Evolutionary conservation across 2,113 vertebrate species (phyloP).

Genomic region (Podocnemis expansa): DNA sequence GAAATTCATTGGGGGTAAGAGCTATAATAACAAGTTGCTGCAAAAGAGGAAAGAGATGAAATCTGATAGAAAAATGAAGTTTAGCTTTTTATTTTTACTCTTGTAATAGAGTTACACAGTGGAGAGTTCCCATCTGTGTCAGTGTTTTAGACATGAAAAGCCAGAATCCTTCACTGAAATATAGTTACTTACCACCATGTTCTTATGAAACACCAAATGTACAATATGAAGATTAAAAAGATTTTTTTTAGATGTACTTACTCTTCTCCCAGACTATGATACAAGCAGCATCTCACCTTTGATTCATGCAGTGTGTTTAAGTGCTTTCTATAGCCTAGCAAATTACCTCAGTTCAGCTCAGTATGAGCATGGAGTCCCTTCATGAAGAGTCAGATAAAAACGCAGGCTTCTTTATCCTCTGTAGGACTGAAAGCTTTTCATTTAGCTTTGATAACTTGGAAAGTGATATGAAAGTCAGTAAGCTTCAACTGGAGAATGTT

Average conservation of each 20-base stretch:
- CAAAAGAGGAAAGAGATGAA: not conserved
- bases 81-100: not conserved
- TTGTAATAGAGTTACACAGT: not conserved
- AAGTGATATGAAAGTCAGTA: not conserved
- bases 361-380: slow-evolving; percentile 28
- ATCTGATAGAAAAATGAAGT: not conserved
- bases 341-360: slow-evolving; percentile 47
- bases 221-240: not conserved
- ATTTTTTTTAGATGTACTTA: not conserved
- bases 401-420: not conserved
- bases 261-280: not conserved
- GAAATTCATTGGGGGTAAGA: not conserved
- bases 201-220: not conserved
- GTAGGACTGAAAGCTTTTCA: slow-evolving; percentile 49
- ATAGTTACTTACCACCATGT: not conserved
- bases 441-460: slow-evolving; percentile 49
- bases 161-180: not conserved
- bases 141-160: not conserved
- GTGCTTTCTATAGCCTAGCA: not conserved
- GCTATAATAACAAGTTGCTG: not conserved
- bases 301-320: not conserved
- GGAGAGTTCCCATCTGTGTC: not conserved
- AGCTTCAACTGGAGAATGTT: not conserved
- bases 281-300: not conserved
- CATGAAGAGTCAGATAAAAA: slow-evolving; percentile 29